Base-by-base conservation (phyloP, 2,797 vertebrate genomes). In the Sebastes oblongus region DNA sequence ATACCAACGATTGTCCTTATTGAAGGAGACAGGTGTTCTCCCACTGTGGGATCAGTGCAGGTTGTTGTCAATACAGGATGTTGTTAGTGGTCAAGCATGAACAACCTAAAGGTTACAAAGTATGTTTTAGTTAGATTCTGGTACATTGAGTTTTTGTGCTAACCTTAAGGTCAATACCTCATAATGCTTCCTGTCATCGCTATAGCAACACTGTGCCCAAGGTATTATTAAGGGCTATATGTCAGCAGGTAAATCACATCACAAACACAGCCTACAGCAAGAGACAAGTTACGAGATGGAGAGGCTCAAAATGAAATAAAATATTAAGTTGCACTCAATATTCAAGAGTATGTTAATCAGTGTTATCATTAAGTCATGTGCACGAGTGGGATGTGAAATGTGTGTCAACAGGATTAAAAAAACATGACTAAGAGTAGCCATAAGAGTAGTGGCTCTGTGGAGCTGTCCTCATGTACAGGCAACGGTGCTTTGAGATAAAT, bases 91-190 rank as follows among this genome's bases (percentile, higher is more conserved):
- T 60, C 61, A 70, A 60, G 22, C 60, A 54, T 67, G 55, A 77
- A n/a, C 4, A 60, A 29, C 14, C 36, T 20, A 46, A 80, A 81
- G 64, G 75, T 77, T 67, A 74, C 10, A 46, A 6, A 20, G 4
- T 30, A 22, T 25, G 9, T 60, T 78, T 75, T 72, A 25, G 75
- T 83, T 85, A 36, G 27, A 60, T 81, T 76, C 18, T 6, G 29
- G 42, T 59, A 71, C 36, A 69, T 14, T 18, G 12, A 13, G 34
- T 64, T 55, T 18, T 60, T 29, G 32, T 62, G 14, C 7, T 4
- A 24, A 59, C 56, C 32, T 67, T 36, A 18, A 78, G 29, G 54
- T 67, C 32, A 56, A 5, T 39, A n/a, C 2, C n/a, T 69, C 24
- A 22, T 24, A 25, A 58, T 29, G 39, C 0, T 36, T 62, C 54